Evolutionary conservation across 2,888 invertebrate species (phyloP).

Genomic region (Tuta absoluta): DNA sequence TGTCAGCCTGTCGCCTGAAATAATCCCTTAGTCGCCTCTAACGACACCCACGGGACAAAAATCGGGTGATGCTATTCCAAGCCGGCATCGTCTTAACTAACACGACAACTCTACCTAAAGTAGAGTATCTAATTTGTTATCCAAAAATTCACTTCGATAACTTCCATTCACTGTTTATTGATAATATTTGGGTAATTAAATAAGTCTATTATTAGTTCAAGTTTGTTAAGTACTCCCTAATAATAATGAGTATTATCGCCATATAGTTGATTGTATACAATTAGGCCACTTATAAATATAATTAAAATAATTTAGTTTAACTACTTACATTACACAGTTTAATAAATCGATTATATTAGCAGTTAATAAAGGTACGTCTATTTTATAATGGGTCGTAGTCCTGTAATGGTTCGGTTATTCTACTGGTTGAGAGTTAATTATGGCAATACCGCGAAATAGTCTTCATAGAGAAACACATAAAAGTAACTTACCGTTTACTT

Average conservation of each 20-base stretch:
- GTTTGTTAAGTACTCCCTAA: conserved; percentile 12
- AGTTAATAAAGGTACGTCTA: background rate
- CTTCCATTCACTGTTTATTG: conserved; percentile 9
- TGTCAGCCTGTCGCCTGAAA: no score
- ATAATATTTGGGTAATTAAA: conserved; percentile 15
- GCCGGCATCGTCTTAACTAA: no score
- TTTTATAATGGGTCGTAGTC: background rate
- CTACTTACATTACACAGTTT: no score
- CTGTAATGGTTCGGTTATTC: background rate
- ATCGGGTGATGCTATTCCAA: no score
- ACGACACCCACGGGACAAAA: no score
- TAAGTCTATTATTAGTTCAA: conserved; percentile 7
- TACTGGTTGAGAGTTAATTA: background rate
- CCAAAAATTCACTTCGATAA: conserved; percentile 7
- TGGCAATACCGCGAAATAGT: no score
- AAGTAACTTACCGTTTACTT: no score
- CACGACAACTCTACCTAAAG: background rate
- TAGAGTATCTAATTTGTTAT: background rate
- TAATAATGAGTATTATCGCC: background rate
- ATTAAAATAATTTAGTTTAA: background rate
- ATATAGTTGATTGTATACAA: background rate
- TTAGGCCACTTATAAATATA: background rate
- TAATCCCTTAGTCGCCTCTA: no score
- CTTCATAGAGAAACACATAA: no score
- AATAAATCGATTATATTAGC: background rate